phyloP scores from a whole-genome alignment of 2,888 invertebrate species.

The Drosophila hawaiiensis region DNA sequence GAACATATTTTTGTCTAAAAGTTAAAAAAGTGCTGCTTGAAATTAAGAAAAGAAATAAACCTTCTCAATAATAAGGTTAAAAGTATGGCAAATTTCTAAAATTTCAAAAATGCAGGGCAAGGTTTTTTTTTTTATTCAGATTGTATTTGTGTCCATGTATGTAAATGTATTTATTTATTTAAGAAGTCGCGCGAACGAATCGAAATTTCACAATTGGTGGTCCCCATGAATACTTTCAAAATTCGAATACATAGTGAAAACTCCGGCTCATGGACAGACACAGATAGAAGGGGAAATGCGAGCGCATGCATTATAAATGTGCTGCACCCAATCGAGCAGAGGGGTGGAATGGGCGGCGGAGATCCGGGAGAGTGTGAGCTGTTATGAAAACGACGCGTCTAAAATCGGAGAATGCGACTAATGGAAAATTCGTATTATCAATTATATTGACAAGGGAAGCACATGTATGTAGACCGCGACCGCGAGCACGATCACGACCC shows the following conservation, averaged over 20 bases:
- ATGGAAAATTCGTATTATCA: slow-evolving; percentile 84
- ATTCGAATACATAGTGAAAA: slow-evolving; percentile 51
- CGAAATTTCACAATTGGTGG: slow-evolving; percentile 69
- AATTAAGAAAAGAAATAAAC: not conserved
- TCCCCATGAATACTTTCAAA: slow-evolving; percentile 59
- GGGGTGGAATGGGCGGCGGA: not conserved
- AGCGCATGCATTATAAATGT: slow-evolving; percentile 21
- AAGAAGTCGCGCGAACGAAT: slow-evolving; percentile 46
- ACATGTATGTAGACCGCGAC: slow-evolving; percentile 26
- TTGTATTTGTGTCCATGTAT: not conserved
- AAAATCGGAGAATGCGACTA: slow-evolving; percentile 79
- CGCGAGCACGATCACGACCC: slow-evolving; percentile 11
- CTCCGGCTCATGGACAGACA: slow-evolving; percentile 46
- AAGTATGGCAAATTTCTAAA: not conserved
- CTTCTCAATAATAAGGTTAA: not conserved
- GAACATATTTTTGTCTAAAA: too few species aligned
- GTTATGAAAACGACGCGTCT: slow-evolving; percentile 61
- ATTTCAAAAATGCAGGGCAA: not conserved
- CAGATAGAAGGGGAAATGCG: slow-evolving; percentile 17
- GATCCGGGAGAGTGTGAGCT: slow-evolving; percentile 15
- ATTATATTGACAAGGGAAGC: slow-evolving; percentile 81
- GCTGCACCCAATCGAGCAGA: not conserved
- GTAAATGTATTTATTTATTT: slow-evolving; percentile 57
- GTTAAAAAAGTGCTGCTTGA: not conserved
- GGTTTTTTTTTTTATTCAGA: not conserved